A percentile compares a stretch with the other conserved stretches of the same genome.
Evolutionary conservation across 2,797 vertebrate species (phyloP).

Genomic region (Notoglanidium macrostoma): DNA sequence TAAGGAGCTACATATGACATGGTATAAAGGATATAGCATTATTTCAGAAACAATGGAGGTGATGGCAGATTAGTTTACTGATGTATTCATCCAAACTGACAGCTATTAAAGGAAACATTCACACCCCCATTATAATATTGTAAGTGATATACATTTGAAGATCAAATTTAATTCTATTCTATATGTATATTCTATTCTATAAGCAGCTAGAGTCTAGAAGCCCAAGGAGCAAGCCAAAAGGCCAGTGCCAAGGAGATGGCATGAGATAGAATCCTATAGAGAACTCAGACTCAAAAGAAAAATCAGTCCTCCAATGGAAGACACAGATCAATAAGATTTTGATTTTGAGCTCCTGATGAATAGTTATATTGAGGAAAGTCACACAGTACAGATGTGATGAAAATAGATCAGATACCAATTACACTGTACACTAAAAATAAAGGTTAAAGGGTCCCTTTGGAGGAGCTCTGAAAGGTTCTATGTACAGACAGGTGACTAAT

Average conservation of each 20-base stretch:
- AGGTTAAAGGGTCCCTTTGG: slow-evolving; percentile 3
- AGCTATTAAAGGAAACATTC: not conserved
- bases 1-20: not conserved
- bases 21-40: not conserved
- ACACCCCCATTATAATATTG: not conserved
- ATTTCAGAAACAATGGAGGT: not conserved
- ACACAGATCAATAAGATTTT: not conserved
- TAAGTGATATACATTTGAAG: not conserved
- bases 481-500: slow-evolving; percentile 9
- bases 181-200: too few species aligned
- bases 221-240: not conserved
- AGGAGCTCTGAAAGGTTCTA: not conserved
- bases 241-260: not conserved
- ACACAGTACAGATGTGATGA: not conserved
- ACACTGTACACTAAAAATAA: not conserved
- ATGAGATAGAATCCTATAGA: not conserved
- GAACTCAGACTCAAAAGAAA: not conserved
- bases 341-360: not conserved
- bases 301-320: not conserved
- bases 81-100: not conserved
- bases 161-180: not conserved
- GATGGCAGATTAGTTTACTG: not conserved
- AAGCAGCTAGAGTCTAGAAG: not conserved
- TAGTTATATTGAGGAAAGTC: not conserved
- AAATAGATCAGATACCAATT: slow-evolving; percentile 1